These are phyloP conservation scores for Nibea albiflora DNA, from an alignment of 2,113 vertebrate species.

Conservation along the genomic window DNA sequence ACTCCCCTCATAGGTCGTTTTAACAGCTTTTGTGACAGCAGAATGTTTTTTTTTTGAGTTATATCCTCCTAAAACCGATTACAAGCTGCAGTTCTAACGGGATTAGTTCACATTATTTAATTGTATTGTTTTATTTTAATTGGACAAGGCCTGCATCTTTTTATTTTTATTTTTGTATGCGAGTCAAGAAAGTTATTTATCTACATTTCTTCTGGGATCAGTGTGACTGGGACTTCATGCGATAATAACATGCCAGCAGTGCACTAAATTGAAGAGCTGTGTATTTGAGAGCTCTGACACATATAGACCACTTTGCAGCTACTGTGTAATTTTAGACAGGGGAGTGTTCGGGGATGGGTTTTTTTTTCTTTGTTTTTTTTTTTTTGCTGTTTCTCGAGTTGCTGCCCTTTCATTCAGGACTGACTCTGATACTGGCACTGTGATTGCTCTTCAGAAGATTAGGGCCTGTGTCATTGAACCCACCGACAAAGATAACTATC, in stretches of 20 bases:
- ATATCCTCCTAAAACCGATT: background rate
- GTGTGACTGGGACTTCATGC: constrained; percentile 7
- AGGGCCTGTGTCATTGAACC: constrained; percentile 26
- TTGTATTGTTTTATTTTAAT: constrained; percentile 2
- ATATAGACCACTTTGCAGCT: constrained; percentile 12
- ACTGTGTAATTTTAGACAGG: constrained; percentile 30
- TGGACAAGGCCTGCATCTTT: constrained; percentile 1
- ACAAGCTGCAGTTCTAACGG: background rate
- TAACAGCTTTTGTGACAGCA: constrained; percentile 32
- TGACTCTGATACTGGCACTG: constrained; percentile 22
- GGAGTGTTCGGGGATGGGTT: constrained; percentile 11
- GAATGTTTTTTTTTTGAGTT: constrained; percentile 1
- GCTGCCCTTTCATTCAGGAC: constrained; percentile 27
- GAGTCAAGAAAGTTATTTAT: constrained; percentile 1
- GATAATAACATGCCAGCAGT: constrained; percentile 16
- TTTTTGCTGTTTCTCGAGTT: constrained; percentile 29
- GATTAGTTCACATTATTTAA: background rate
- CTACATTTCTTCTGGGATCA: constrained; percentile 6
- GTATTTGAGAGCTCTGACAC: constrained; percentile 24
- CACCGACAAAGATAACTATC: constrained; percentile 41
- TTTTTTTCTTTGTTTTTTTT: background rate
- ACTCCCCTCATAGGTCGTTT: constrained; percentile 23
- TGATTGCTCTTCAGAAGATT: constrained; percentile 47
- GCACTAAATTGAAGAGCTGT: constrained; percentile 14
- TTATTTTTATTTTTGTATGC: background rate